Percentiles rank a stretch among this genome's conserved stretches.
phyloP scores from a whole-genome alignment of 1,140 invertebrate genomes.

The Brachionus manjavacas region DNA sequence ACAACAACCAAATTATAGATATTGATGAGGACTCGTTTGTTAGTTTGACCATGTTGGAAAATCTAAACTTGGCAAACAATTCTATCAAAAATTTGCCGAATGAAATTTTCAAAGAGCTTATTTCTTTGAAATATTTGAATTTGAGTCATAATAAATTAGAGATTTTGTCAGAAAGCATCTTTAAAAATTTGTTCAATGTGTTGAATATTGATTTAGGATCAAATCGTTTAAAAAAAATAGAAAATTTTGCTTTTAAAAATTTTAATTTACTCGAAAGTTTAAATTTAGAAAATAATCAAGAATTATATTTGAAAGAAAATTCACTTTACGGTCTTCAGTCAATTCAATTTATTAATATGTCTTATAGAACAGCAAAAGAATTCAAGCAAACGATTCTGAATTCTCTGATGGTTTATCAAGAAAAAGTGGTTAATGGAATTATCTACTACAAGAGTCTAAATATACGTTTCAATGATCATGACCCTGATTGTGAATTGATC shows the following conservation, averaged over 20 bases:
- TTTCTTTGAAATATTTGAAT: not conserved
- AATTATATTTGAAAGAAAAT: not conserved
- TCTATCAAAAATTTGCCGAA: not conserved
- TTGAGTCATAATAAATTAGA: slow-evolving; percentile 3
- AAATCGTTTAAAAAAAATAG: not conserved
- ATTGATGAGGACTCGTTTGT: not conserved
- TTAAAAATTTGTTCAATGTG: not conserved
- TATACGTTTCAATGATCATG: not conserved
- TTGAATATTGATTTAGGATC: not conserved
- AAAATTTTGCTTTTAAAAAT: not conserved
- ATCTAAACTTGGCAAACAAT: not conserved
- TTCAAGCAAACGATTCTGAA: not conserved
- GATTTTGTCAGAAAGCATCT: not conserved
- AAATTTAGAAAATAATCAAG: not conserved
- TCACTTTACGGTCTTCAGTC: not conserved
- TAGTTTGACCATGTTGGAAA: not conserved
- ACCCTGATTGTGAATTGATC: not conserved
- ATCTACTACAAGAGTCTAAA: not conserved
- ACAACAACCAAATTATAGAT: not conserved
- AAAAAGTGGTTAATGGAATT: not conserved
- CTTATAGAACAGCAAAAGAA: not conserved
- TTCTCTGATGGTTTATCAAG: not conserved
- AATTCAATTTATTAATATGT: not conserved
- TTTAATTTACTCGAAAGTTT: not conserved
- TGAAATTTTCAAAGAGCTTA: not conserved